Conservation (phyloP, 1,140 invertebrate species). For the Pseudachorutes palmiensis region DNA sequence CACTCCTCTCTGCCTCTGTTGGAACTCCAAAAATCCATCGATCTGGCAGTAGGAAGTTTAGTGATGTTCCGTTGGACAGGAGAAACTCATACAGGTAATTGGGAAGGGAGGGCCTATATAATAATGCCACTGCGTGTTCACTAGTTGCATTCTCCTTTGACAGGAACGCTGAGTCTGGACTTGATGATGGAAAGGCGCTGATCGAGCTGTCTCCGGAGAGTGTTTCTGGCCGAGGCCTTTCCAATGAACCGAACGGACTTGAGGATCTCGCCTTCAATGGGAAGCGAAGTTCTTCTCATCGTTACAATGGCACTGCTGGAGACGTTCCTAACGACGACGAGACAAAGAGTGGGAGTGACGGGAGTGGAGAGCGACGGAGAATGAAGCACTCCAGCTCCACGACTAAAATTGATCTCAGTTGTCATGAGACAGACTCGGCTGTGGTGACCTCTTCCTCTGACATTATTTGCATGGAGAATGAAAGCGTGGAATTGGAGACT, state of each 20-base stretch:
- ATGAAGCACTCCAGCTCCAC: conserved; percentile 2
- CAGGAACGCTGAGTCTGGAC: conserved; percentile 11
- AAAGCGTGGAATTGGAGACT: not conserved
- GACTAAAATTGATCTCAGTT: conserved; percentile 40
- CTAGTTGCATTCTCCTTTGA: not conserved
- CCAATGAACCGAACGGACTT: not conserved
- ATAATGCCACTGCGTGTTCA: not conserved
- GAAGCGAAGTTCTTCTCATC: not conserved
- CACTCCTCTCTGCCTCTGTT: not conserved
- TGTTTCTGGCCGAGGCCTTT: not conserved
- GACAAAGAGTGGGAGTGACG: conserved; percentile 47
- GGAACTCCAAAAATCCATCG: not conserved
- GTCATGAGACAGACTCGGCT: conserved; percentile 37
- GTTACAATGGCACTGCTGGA: conserved; percentile 39
- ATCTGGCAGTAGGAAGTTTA: conserved; percentile 9
- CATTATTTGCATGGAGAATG: conserved; percentile 31
- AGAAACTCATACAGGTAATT: conserved; percentile 5
- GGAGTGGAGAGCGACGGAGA: conserved; percentile 28
- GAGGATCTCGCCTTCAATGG: not conserved
- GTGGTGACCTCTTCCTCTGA: conserved; percentile 37
- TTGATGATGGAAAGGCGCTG: conserved; percentile 9
- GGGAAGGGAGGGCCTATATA: no score
- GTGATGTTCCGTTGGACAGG: not conserved
- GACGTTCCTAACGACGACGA: conserved; percentile 42
- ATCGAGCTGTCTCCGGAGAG: conserved; percentile 1